phyloP scores from a whole-genome alignment of 2,113 vertebrate genomes.

The Chamaea fasciata region DNA sequence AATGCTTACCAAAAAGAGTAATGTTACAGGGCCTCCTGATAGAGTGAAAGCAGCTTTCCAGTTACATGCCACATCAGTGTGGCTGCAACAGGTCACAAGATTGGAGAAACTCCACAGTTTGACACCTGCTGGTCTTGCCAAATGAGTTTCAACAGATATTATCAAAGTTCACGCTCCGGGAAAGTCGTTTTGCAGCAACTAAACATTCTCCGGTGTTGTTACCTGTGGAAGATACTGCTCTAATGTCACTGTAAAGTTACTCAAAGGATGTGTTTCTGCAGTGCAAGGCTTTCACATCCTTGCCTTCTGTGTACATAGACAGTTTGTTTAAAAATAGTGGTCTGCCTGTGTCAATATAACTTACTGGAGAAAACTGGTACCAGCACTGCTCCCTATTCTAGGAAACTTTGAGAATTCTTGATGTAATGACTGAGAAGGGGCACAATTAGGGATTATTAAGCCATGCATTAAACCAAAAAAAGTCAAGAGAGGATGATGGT shows the following conservation, averaged over 20 bases:
- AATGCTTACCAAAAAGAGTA: not conserved
- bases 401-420: not conserved
- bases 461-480: not conserved
- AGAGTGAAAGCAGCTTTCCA: not conserved
- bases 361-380: not conserved
- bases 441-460: not conserved
- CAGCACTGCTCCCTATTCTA: not conserved
- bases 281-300: not conserved
- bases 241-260: not conserved
- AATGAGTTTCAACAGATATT: not conserved
- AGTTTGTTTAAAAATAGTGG: not conserved
- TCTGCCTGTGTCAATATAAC: not conserved
- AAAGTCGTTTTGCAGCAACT: not conserved
- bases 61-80: not conserved
- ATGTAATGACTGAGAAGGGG: not conserved
- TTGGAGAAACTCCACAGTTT: not conserved
- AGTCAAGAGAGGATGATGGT: not conserved
- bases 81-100: not conserved
- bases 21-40: not conserved
- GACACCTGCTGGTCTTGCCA: not conserved
- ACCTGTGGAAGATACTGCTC: not conserved
- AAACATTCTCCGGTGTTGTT: not conserved
- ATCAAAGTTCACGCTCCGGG: not conserved
- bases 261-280: not conserved
- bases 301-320: not conserved